Conservation (phyloP, 2,797 vertebrate species). For the Gorsachius magnificus region DNA sequence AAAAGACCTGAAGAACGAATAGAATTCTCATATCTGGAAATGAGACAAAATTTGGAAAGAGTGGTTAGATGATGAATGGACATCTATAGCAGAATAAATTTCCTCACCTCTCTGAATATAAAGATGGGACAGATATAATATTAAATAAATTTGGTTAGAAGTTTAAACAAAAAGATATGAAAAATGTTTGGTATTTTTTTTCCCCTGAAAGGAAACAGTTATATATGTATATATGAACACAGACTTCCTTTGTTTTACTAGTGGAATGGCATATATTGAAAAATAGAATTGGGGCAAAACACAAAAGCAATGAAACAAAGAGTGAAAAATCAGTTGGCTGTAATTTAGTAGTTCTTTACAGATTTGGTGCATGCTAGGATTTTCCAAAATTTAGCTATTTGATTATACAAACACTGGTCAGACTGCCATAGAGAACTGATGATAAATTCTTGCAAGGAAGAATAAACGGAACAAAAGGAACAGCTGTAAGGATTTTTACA, state of each 20-base stretch:
- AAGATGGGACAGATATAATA: neutral
- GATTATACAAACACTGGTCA: neutral
- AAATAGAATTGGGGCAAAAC: neutral
- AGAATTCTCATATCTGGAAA: neutral
- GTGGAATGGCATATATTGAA: neutral
- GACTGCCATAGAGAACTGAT: neutral
- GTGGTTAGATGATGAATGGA: neutral
- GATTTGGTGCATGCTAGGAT: neutral
- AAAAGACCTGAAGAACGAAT: neutral
- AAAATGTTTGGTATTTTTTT: neutral
- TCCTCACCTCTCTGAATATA: neutral
- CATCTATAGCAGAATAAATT: neutral
- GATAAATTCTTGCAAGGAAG: neutral
- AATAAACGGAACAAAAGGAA: neutral
- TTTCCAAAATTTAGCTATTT: neutral
- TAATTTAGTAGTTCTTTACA: neutral
- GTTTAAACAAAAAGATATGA: neutral
- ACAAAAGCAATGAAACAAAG: neutral
- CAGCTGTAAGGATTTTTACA: neutral
- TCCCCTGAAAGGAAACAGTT: neutral
- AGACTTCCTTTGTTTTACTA: neutral
- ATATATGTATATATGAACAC: neutral
- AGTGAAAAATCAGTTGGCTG: neutral
- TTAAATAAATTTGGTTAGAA: neutral
- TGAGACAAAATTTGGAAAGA: neutral